Percentiles rank a stretch among this genome's conserved stretches.
Evolutionary conservation across 1,140 invertebrate genomes (phyloP).

Genomic region (Panulirus ornatus): DNA sequence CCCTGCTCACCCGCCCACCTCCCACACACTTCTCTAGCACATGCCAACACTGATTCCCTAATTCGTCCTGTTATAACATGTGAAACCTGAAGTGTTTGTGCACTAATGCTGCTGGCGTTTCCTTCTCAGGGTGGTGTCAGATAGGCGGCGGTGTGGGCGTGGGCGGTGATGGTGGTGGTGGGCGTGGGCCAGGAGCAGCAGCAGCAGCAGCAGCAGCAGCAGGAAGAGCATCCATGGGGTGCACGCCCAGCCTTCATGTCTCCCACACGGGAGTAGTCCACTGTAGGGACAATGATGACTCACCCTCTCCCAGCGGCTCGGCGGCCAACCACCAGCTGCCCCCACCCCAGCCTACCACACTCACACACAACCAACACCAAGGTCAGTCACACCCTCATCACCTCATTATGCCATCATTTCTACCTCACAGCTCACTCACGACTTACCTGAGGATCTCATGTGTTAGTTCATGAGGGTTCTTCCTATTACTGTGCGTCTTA

Average conservation of each 20-base stretch:
- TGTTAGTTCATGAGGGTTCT: too few species aligned
- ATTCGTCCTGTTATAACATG: too few species aligned
- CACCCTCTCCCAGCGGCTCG: background rate
- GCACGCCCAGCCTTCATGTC: conserved; percentile 24
- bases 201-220: conserved; percentile 17
- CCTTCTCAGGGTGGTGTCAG: background rate
- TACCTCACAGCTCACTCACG: too few species aligned
- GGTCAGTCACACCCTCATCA: background rate
- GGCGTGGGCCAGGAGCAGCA: conserved; percentile 12
- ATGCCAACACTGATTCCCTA: too few species aligned
- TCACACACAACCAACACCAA: conserved; percentile 28
- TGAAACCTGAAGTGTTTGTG: too few species aligned
- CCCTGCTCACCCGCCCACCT: too few species aligned
- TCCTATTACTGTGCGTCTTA: too few species aligned
- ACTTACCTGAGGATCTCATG: too few species aligned
- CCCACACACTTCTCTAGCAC: too few species aligned
- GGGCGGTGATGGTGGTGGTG: conserved; percentile 27
- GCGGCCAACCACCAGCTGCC: conserved; percentile 22
- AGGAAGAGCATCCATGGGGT: too few species aligned
- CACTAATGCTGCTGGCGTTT: background rate
- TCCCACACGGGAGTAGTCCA: conserved; percentile 12
- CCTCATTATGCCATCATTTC: too few species aligned
- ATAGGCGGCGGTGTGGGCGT: conserved; percentile 3
- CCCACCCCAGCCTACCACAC: background rate
- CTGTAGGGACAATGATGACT: conserved; percentile 10